Percentiles rank a stretch among this genome's conserved stretches.
Evolutionary conservation across 2,113 vertebrate species (phyloP).

Genomic region (Neodon shergylaensis): DNA sequence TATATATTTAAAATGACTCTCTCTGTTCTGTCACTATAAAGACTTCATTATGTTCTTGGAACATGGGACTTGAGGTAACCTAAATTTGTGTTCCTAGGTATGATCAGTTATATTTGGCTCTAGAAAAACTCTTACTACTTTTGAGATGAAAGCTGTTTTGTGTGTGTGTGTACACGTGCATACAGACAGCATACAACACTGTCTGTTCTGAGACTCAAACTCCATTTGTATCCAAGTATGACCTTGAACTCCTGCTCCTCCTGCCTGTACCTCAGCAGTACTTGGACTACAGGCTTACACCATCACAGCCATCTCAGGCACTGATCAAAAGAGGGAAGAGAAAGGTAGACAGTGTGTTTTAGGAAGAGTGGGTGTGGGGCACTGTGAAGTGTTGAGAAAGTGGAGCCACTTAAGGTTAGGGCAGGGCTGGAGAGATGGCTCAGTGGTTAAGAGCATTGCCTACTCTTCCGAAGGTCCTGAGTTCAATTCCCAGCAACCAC

Average conservation of each 20-base stretch:
- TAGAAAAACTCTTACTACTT: not conserved
- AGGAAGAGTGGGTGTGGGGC: not conserved
- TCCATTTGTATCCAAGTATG: not conserved
- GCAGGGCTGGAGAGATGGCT: not conserved
- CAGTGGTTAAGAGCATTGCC: too few species aligned
- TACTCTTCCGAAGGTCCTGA: too few species aligned
- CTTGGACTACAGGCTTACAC: not conserved
- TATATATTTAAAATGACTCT: not conserved
- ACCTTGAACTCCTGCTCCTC: not conserved
- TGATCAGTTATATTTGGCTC: not conserved
- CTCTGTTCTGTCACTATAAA: not conserved
- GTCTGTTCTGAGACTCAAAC: not conserved
- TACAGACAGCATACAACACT: not conserved
- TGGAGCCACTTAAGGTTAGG: not conserved
- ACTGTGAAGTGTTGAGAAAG: constrained; percentile 34
- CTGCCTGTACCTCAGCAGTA: too few species aligned
- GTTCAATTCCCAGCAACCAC: too few species aligned
- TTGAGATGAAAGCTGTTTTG: not conserved
- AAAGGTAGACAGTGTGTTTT: not conserved
- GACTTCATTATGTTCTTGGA: not conserved
- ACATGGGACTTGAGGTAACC: not conserved
- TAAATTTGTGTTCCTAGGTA: not conserved
- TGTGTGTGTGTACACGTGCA: not conserved
- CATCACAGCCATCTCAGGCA: not conserved
- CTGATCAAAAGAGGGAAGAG: not conserved